phyloP scores from a whole-genome alignment of 2,113 vertebrate species.

The Channa maculata region DNA sequence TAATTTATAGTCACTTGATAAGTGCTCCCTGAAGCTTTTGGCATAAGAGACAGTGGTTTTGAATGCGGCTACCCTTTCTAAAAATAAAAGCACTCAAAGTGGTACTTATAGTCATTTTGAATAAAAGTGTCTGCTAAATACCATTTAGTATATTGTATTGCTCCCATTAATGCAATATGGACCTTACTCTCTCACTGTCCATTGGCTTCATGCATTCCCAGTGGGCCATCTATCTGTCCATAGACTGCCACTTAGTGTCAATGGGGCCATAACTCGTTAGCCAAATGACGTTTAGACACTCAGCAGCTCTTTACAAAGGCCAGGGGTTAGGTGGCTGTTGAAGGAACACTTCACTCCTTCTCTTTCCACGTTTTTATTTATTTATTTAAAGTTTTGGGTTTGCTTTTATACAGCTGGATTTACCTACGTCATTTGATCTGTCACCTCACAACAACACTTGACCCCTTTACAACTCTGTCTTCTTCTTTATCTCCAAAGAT shows the following conservation, averaged over 20 bases:
- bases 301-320: conserved; percentile 66
- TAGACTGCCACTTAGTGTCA: conserved; percentile 79
- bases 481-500: not conserved
- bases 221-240: conserved; percentile 77
- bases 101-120: conserved; percentile 69
- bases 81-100: conserved; percentile 81
- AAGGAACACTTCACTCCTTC: conserved; percentile 57
- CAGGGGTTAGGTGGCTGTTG: conserved; percentile 66
- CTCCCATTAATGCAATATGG: conserved; percentile 73
- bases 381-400: too few species aligned
- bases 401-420: too few species aligned
- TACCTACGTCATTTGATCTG: not conserved
- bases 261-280: conserved; percentile 71
- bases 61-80: conserved; percentile 54
- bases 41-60: conserved; percentile 26
- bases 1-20: not conserved
- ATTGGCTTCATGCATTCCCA: conserved; percentile 73
- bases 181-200: conserved; percentile 62
- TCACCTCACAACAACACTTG: conserved; percentile 16
- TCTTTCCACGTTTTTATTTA: not conserved
- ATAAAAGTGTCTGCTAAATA: conserved; percentile 79
- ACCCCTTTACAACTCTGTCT: not conserved
- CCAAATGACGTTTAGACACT: conserved; percentile 74
- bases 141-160: conserved; percentile 78
- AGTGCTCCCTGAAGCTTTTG: conserved; percentile 20